Conservation (phyloP, 1,140 invertebrate species). For the Halesus radiatus region DNA sequence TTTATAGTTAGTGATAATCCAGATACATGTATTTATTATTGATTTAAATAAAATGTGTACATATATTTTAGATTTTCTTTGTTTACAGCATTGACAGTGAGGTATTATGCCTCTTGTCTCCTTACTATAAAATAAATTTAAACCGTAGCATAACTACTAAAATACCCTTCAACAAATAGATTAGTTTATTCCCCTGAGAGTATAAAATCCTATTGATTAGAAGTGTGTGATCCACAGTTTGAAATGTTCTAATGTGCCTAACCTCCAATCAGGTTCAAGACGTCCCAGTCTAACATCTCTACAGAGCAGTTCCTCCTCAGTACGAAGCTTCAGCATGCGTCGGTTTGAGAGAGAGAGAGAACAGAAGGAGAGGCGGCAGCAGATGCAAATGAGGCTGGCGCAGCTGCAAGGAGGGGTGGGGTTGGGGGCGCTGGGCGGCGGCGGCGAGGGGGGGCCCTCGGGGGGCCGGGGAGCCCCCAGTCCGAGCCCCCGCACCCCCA, state of each 20-base stretch:
- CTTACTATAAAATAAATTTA: too few relatives aligned
- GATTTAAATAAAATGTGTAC: too few relatives aligned
- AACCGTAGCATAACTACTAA: too few relatives aligned
- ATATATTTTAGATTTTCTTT: too few relatives aligned
- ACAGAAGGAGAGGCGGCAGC: constrained; percentile 81
- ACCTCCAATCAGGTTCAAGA: constrained; percentile 77
- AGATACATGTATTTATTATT: too few relatives aligned
- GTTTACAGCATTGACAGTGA: too few relatives aligned
- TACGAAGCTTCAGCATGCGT: constrained; percentile 82
- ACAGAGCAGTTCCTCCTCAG: constrained; percentile 83
- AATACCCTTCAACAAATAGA: too few relatives aligned
- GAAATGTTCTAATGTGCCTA: constrained; percentile 4
- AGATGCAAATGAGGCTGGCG: constrained; percentile 80
- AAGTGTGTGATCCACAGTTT: background rate
- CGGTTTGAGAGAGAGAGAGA: constrained; percentile 83
- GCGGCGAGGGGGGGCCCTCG: constrained; percentile 59
- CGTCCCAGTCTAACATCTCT: constrained; percentile 85
- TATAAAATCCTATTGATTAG: too few relatives aligned
- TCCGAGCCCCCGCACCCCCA: constrained; percentile 81
- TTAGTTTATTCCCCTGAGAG: too few relatives aligned
- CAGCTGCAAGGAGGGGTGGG: constrained; percentile 72
- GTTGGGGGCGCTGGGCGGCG: background rate
- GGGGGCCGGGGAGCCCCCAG: constrained; percentile 71
- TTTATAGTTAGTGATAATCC: too few relatives aligned
- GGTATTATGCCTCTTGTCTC: too few relatives aligned